Base-by-base conservation (phyloP, 2,888 invertebrate species). In the Euphydryas editha region DNA sequence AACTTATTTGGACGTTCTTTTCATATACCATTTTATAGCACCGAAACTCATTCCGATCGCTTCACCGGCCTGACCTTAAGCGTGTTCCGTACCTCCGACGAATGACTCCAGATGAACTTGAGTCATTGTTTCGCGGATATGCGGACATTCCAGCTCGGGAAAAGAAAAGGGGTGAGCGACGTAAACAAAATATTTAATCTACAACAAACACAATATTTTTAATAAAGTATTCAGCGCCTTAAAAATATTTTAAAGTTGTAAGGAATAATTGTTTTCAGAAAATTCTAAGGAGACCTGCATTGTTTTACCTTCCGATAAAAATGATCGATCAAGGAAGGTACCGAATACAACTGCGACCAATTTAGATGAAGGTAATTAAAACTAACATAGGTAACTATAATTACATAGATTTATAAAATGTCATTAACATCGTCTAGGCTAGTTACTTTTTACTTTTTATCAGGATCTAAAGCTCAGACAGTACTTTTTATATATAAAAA, bases 41-140 rank as follows among this genome's bases (percentile, higher is more conserved):
- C 75, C 87, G 92, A 65, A 92, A 92, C 75, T 92, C 92, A 3
- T 92, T 91, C 75, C 86, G 92, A 44, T 78, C 87, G 65, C 87
- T 92, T 1, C 92, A 92, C 75, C 87, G 92, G 37, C 92, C 92
- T 1, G 92, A 92, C 70, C 76, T 92, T 68, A 91, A 90, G 69
- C 82, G 92, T 18, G 91, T 92, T 17, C 89, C 91, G 24, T 90
- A 89, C 69, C 79, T 92, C 21, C 86, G 91, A 17, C 86, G 89
- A 39, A 84, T 92, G 87, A 83, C 84, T 1, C 87, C 92, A 0
- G 87, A 87, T 60, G 92, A 92, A 62, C 79, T 92, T 44, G 90
- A 91, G 67, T 84, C 80, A 7, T 72, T 92, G 36, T 92, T 92
- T 75, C 80, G 85, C 13, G 91, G 90, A 0, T 88, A 85, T 68